These are phyloP conservation scores for Cranoglanis bouderius DNA, from an alignment of 2,113 vertebrate genomes.

Conservation along the genomic window DNA sequence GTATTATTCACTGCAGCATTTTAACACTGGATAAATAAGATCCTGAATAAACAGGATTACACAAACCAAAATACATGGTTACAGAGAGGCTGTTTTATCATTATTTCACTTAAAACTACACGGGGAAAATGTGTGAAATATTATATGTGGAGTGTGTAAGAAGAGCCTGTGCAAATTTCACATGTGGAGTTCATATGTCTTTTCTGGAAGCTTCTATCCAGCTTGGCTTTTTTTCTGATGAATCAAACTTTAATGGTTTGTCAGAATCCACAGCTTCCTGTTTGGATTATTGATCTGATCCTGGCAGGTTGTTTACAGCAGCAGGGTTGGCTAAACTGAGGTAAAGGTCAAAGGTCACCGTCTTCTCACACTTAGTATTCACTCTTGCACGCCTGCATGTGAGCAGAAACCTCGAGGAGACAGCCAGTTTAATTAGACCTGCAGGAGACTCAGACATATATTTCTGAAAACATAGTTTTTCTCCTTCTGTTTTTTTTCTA, in stretches of 20 bases:
- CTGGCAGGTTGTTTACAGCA: constrained; percentile 27
- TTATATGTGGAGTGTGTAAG: neutral
- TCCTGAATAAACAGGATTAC: neutral
- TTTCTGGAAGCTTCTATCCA: neutral
- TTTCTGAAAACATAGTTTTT: neutral
- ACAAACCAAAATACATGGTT: neutral
- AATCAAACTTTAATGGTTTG: constrained; percentile 52
- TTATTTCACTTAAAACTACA: neutral
- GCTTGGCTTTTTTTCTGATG: constrained; percentile 3
- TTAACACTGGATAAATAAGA: neutral
- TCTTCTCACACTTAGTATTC: neutral
- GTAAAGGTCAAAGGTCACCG: neutral
- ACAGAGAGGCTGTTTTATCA: neutral
- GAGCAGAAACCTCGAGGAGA: neutral
- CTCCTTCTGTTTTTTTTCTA: no score
- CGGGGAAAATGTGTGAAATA: neutral
- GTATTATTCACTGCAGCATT: neutral
- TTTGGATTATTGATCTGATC: constrained; percentile 56
- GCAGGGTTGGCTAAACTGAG: neutral
- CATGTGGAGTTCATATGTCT: neutral
- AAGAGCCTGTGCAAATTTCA: neutral
- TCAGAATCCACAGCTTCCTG: constrained; percentile 37
- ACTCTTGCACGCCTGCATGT: neutral
- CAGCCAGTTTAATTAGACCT: neutral
- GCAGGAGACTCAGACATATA: neutral